Evolutionary conservation across 2,113 vertebrate genomes (phyloP), one percentile per base, ranked within the genome.

Genomic region (Brachyistius frenatus): DNA sequence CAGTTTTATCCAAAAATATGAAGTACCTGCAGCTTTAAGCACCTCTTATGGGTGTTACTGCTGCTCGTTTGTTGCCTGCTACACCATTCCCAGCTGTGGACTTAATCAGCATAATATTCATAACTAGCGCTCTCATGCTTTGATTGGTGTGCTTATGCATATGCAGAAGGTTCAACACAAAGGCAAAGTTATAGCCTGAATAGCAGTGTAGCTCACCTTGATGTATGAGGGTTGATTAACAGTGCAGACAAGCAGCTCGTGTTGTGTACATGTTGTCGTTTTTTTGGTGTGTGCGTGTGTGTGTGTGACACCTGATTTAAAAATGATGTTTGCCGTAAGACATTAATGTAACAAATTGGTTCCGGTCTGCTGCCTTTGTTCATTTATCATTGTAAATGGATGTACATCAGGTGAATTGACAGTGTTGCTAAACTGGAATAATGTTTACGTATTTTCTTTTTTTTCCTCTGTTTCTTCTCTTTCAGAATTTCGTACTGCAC

Each of bases 401-500:
- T 8, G 23, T 33, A 7, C 46, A 3, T 56, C n/a, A 57, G 50
- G 6, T n/a, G 47, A 44, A 44, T 11, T 44, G 41, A 41, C 11
- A 0, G 41, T 2, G 41, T 44, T 44, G 5, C 4, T 44, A 3
- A 44, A 44, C 41, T 44, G 3, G 41, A 10, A 44, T 44, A 16
- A 50, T 13, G 15, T 5, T 7, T 23, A 10, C 23, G 23, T 14
- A 37, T 53, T 7, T 9, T 50, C 16, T n/a, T 15, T 36, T 41
- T 15, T 16, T 7, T 58, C 10, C 32, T 11, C 23, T 72, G 10
- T 72, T 41, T 87, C 52, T 78, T 66, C 15, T 82, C 46, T 75
- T 82, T 2, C 90, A 98, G 97, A 94, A 98, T 98, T 82, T 98
- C 97, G 1, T 98, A 98, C 90, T 98, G 97, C 91, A 97, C 96